Base-by-base conservation (phyloP, 2,113 vertebrate genomes). In the Garra rufa region DNA sequence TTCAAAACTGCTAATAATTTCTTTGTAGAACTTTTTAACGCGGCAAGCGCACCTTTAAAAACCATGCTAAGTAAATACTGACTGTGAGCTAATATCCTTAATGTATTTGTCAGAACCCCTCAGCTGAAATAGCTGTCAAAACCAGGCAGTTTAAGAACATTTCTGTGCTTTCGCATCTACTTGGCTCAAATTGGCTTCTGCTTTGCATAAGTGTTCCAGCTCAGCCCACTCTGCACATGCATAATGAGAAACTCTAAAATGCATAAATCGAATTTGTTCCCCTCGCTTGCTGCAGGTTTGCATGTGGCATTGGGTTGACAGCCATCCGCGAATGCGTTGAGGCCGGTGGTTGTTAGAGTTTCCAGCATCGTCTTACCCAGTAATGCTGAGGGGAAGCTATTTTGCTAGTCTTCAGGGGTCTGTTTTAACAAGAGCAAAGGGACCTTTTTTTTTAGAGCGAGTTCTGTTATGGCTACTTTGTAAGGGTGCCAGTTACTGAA, bases 211-310 rank as follows among this genome's bases (percentile, higher is more conserved):
- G 83, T 7, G 70, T 82, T 83, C 86, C 88, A 76, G 83, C 81
- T 81, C 84, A 65, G 11, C 59, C 74, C 15, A 43, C 78, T 87
- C 76, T 65, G 80, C 83, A 84, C 89, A 85, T 90, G 89, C 87
- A 90, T 92, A 89, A 90, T 88, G 78, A 91, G 30, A 88, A 83
- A 85, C 86, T 85, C 80, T 81, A 81, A 85, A 86, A 85, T 9
- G 86, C 88, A 90, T 75, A 81, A 88, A 89, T 89, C 87, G 61
- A 91, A 90, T 87, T 89, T 89, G 87, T 90, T 89, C 87, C 83
- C 69, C 74, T 89, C 76, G 65, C 80, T 89, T 85, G 84, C 77
- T 87, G 87, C 81, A 83, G 86, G 87, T 90, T 87, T 88, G 81
- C 82, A 83, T 85, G 84, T 83, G 85, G 88, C 84, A 88, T 83